Conservation (phyloP, 2,797 vertebrate genomes). For the Setipinna tenuifilis region DNA sequence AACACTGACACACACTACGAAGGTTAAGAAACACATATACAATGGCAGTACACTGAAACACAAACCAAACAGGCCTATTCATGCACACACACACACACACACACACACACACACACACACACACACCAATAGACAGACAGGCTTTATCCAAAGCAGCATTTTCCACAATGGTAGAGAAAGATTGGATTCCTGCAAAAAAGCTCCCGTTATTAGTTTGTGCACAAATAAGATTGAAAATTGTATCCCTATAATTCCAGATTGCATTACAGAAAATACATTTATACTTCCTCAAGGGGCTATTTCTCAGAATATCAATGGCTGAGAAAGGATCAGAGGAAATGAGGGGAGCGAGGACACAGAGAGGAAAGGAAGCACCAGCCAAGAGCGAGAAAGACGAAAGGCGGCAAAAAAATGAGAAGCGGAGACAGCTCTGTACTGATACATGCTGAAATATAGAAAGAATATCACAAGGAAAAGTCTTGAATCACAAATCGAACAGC, state of each 20-base stretch:
- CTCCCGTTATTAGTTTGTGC: conserved; percentile 56
- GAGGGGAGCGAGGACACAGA: conserved; percentile 26
- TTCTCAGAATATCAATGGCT: conserved; percentile 54
- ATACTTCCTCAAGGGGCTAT: conserved; percentile 52
- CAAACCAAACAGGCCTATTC: background rate
- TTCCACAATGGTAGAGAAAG: conserved; percentile 55
- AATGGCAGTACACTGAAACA: background rate
- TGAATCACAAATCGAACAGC: background rate
- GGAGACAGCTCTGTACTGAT: conserved; percentile 27
- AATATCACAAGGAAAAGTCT: conserved; percentile 26
- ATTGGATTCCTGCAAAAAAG: conserved; percentile 55
- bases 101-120: conserved; percentile 36
- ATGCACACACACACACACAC: conserved; percentile 34
- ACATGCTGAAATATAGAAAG: conserved; percentile 26
- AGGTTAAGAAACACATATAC: background rate
- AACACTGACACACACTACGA: background rate
- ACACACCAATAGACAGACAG: conserved; percentile 46
- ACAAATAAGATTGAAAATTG: conserved; percentile 60
- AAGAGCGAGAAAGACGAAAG: conserved; percentile 30
- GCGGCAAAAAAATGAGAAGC: background rate
- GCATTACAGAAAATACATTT: conserved; percentile 56
- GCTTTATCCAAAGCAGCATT: conserved; percentile 54
- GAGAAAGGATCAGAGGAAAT: conserved; percentile 30
- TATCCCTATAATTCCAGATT: conserved; percentile 58
- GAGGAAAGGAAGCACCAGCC: conserved; percentile 8